Conservation (phyloP, 1,140 invertebrate genomes). For the Copidosoma floridanum region DNA sequence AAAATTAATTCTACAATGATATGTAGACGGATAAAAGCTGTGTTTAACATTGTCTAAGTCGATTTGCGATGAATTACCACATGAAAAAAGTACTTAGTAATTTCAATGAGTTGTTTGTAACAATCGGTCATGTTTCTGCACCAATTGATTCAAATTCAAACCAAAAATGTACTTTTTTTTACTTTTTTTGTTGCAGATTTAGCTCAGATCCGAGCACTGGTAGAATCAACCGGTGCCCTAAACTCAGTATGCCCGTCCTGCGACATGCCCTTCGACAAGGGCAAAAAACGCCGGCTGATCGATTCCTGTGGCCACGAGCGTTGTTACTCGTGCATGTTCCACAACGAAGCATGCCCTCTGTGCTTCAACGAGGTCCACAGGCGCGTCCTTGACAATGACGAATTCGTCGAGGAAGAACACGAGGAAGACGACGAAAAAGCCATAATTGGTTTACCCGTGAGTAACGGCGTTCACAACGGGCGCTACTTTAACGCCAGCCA, state of each 20-base stretch:
- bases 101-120: too few relatives aligned
- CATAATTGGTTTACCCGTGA: constrained; percentile 35
- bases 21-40: too few relatives aligned
- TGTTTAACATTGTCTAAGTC: too few relatives aligned
- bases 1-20: too few relatives aligned
- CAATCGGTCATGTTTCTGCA: too few relatives aligned
- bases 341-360: constrained; percentile 85
- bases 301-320: constrained; percentile 92
- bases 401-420: constrained; percentile 36
- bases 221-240: constrained; percentile 65
- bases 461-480: constrained; percentile 34
- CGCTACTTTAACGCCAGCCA: constrained; percentile 31
- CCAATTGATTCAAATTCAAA: too few relatives aligned
- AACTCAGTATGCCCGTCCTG: constrained; percentile 73
- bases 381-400: constrained; percentile 31
- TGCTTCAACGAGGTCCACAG: constrained; percentile 56
- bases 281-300: constrained; percentile 89
- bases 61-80: too few relatives aligned
- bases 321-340: constrained; percentile 91
- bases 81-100: too few relatives aligned
- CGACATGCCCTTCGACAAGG: constrained; percentile 91
- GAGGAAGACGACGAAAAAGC: constrained; percentile 34
- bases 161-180: too few relatives aligned
- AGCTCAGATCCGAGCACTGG: constrained; percentile 66
- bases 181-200: constrained; percentile 63